Evolutionary conservation across 1,140 invertebrate species (phyloP).

Genomic region (Drosophila simulans): DNA sequence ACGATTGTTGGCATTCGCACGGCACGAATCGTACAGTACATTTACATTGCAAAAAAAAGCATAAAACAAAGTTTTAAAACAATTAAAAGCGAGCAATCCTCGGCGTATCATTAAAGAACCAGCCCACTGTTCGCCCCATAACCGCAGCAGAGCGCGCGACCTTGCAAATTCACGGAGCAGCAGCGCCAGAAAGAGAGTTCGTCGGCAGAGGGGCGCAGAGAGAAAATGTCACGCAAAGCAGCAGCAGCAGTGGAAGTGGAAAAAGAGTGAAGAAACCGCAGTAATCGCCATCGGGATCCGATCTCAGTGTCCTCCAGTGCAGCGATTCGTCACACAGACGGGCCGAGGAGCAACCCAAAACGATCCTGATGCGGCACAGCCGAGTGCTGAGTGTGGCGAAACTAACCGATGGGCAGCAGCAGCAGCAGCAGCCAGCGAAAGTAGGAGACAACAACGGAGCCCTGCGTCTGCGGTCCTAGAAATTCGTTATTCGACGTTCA

Average conservation of each 20-base stretch:
- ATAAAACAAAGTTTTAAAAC: conserved; percentile 75
- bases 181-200: conserved; percentile 53
- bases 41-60: conserved; percentile 79
- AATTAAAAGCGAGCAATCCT: conserved; percentile 49
- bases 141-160: conserved; percentile 25
- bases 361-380: conserved; percentile 28
- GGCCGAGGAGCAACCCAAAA: conserved; percentile 3
- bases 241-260: conserved; percentile 53
- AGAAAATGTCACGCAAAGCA: conserved; percentile 82
- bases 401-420: neutral
- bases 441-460: conserved; percentile 55
- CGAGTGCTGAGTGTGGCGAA: conserved; percentile 25
- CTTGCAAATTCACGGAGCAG: conserved; percentile 14
- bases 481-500: conserved; percentile 24
- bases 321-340: neutral
- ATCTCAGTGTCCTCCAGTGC: conserved; percentile 13
- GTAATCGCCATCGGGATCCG: conserved; percentile 26
- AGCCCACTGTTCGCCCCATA: conserved; percentile 20
- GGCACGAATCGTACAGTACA: conserved; percentile 50
- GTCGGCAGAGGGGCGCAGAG: conserved; percentile 63
- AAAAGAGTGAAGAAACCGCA: conserved; percentile 79
- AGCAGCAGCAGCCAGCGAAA: conserved; percentile 30
- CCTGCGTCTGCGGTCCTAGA: conserved; percentile 39
- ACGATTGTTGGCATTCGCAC: conserved; percentile 30
- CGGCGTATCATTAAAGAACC: conserved; percentile 40